phyloP scores from a whole-genome alignment of 2,888 invertebrate species.

The Osedax frankpressi region DNA sequence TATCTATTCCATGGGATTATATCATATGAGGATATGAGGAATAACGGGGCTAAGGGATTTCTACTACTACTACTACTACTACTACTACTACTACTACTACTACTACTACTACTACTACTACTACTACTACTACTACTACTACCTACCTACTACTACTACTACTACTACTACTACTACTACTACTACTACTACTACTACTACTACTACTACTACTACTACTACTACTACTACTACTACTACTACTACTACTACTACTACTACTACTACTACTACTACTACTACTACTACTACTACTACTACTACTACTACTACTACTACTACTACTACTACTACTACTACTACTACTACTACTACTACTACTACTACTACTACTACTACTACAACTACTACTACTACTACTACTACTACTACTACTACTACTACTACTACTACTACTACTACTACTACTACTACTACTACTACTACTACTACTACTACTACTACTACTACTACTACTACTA shows the following conservation, averaged over 20 bases:
- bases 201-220: conserved; percentile 18
- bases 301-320: conserved; percentile 5
- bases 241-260: conserved; percentile 19
- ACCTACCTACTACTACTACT: too few species aligned
- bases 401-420: not conserved
- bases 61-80: conserved; percentile 14
- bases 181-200: conserved; percentile 17
- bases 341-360: not conserved
- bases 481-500: not conserved
- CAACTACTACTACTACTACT: not conserved
- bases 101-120: conserved; percentile 15
- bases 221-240: conserved; percentile 17
- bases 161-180: conserved; percentile 18
- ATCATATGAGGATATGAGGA: too few species aligned
- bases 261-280: conserved; percentile 17
- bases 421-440: not conserved
- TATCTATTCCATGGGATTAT: too few species aligned
- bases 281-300: conserved; percentile 11
- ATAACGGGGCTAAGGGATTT: too few species aligned
- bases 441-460: not conserved
- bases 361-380: not conserved
- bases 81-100: conserved; percentile 15
- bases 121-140: conserved; percentile 18
- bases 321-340: too few species aligned
- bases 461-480: not conserved